Conservation (phyloP, 2,113 vertebrate species). For the Piprites chloris region DNA sequence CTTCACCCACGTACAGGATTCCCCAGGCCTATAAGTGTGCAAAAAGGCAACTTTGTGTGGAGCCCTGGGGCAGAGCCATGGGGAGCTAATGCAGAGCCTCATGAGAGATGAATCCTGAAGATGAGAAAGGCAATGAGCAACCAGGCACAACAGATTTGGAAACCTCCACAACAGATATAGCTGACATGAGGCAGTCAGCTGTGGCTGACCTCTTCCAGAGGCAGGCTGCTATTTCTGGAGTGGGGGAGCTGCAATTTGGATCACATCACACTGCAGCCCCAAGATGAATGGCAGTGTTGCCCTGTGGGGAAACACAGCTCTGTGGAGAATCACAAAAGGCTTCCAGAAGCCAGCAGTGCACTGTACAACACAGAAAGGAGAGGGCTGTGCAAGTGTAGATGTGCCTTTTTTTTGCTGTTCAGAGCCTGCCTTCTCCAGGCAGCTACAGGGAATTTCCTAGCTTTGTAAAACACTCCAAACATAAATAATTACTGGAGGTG, state of each 20-base stretch:
- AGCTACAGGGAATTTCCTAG: neutral
- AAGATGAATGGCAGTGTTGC: neutral
- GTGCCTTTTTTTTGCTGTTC: neutral
- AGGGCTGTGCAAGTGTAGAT: neutral
- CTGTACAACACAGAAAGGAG: neutral
- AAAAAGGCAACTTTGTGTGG: fast-evolving
- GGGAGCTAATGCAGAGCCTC: neutral
- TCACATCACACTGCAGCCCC: fast-evolving
- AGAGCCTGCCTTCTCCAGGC: neutral
- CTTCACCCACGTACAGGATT: neutral
- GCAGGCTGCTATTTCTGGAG: neutral
- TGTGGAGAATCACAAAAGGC: neutral
- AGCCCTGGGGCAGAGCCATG: neutral
- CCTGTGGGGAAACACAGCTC: neutral
- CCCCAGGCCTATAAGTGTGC: neutral
- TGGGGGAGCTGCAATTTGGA: neutral
- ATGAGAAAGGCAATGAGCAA: neutral
- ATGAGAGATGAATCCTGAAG: fast-evolving
- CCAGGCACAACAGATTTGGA: neutral
- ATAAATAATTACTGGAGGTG: neutral
- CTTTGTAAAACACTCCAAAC: neutral
- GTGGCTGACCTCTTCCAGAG: neutral
- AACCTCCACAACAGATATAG: neutral
- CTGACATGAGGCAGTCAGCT: neutral
- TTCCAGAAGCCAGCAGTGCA: neutral